phyloP scores from a whole-genome alignment of 2,113 vertebrate genomes.

The Calyptomena viridis region DNA sequence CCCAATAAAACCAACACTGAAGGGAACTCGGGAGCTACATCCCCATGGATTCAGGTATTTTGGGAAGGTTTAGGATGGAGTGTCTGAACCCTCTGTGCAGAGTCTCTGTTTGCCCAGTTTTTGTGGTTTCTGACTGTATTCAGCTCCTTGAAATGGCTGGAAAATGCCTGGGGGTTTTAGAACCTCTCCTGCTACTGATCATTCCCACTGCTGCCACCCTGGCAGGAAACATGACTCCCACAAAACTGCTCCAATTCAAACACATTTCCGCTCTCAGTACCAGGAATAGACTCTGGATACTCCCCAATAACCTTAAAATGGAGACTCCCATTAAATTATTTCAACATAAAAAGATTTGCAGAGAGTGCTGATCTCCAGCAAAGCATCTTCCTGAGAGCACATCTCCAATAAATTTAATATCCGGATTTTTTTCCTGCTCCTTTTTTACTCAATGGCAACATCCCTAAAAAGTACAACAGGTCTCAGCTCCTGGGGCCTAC shows the following conservation, averaged over 20 bases:
- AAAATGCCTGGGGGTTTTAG: not conserved
- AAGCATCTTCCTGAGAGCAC: not conserved
- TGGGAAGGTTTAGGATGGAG: rapidly evolving
- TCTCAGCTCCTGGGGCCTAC: not conserved
- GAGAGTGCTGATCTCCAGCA: not conserved
- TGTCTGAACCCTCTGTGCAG: not conserved
- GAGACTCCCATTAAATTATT: not conserved
- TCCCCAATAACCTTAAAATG: not conserved
- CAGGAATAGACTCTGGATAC: slow-evolving; percentile 16
- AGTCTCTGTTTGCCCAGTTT: not conserved
- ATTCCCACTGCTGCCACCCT: not conserved
- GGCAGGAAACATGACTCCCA: not conserved
- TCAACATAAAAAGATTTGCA: not conserved
- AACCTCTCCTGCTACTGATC: not conserved
- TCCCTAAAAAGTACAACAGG: not conserved
- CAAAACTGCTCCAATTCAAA: not conserved
- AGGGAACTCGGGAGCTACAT: not conserved
- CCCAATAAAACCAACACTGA: not conserved
- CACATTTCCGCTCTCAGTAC: not conserved
- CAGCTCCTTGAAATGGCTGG: not conserved
- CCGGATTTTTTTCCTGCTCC: rapidly evolving
- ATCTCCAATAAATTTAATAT: not conserved
- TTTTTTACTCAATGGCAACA: not conserved
- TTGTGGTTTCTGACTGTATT: not conserved
- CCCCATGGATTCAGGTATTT: not conserved